Conservation (phyloP, 2,113 vertebrate species). For the Cynopterus brachyotis region DNA sequence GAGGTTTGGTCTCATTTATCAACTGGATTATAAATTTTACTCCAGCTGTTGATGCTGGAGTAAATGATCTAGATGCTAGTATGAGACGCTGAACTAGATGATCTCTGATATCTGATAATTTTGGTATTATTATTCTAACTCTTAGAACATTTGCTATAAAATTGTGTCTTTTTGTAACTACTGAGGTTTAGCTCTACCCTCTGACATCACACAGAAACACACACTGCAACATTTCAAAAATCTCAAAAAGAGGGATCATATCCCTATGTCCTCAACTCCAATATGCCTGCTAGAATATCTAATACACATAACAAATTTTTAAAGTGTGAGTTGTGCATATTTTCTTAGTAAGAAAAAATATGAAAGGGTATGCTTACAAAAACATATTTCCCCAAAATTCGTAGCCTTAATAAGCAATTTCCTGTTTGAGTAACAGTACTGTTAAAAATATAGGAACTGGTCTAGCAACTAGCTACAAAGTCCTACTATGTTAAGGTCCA, state of each 20-base stretch:
- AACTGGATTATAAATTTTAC: background rate
- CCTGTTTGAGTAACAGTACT: constrained; percentile 2
- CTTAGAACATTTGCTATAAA: background rate
- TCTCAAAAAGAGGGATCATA: background rate
- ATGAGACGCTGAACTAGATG: background rate
- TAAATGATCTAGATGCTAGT: no score
- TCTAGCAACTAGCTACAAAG: background rate
- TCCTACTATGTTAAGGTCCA: background rate
- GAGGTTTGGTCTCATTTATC: background rate
- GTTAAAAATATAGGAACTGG: background rate
- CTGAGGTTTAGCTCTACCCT: background rate
- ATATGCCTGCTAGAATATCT: background rate
- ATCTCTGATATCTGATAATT: background rate
- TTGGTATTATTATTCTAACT: background rate
- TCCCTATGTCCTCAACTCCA: background rate
- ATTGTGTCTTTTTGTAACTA: background rate
- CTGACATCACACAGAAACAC: background rate
- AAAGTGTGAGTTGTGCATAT: constrained; percentile 2
- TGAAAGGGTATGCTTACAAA: background rate
- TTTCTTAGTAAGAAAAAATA: background rate
- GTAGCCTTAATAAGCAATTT: constrained; percentile 51
- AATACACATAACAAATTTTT: background rate
- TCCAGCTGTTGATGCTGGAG: no score
- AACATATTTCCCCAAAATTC: constrained; percentile 26
- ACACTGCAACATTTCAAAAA: background rate